Evolutionary conservation across 2,797 vertebrate species (phyloP).

Genomic region (Tauraco hartlaubi): DNA sequence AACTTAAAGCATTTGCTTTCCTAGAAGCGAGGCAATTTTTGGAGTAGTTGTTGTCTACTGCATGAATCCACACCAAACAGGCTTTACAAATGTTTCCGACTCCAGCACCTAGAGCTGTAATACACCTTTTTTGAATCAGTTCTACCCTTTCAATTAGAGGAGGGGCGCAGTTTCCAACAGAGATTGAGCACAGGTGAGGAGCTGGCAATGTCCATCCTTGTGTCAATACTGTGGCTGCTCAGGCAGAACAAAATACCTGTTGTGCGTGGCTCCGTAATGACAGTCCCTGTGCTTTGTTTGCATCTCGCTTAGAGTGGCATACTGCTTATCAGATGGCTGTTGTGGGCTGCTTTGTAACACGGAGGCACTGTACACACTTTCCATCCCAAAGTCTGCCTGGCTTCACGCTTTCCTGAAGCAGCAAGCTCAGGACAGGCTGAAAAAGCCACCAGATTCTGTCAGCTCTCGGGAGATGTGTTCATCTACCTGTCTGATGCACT

Average conservation of each 20-base stretch:
- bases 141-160: not conserved
- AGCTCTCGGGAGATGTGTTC: not conserved
- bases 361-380: not conserved
- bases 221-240: not conserved
- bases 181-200: not conserved
- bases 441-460: not conserved
- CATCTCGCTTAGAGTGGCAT: not conserved
- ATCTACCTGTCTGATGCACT: not conserved
- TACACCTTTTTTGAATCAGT: not conserved
- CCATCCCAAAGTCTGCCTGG: not conserved
- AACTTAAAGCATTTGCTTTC: not conserved
- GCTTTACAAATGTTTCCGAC: not conserved
- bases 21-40: not conserved
- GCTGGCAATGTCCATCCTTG: not conserved
- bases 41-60: not conserved
- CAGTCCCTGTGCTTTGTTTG: not conserved
- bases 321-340: not conserved
- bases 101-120: not conserved
- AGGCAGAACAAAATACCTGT: not conserved
- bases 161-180: not conserved
- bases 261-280: not conserved
- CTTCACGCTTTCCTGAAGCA: not conserved
- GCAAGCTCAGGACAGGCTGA: not conserved
- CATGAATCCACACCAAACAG: not conserved
- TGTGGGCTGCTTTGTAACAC: not conserved